Conservation (phyloP, 2,888 invertebrate genomes). For the Augiades crinisus region DNA sequence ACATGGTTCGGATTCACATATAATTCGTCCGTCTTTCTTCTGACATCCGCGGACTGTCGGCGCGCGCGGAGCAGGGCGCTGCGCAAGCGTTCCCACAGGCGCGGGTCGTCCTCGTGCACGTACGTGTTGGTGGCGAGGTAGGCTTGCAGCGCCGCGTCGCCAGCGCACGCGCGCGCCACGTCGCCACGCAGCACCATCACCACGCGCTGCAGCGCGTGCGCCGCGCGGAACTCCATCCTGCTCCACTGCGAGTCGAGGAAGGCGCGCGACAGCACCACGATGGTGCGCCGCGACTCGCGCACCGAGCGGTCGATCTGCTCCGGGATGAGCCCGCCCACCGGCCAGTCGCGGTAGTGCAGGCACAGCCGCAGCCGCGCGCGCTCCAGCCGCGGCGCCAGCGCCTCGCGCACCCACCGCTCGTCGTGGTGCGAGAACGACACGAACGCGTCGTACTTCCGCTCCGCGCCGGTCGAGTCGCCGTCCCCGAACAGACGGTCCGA, state of each 20-base stretch:
- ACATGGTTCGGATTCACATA: too few relatives aligned
- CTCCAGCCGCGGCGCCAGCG: slow-evolving; percentile 84
- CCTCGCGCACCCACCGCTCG: slow-evolving; percentile 84
- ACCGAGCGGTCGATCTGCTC: slow-evolving; percentile 87
- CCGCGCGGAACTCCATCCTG: slow-evolving; percentile 27
- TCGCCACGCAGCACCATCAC: slow-evolving; percentile 83
- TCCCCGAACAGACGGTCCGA: not conserved
- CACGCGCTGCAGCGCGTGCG: slow-evolving; percentile 83
- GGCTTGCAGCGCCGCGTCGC: slow-evolving; percentile 39
- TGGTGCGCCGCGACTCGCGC: slow-evolving; percentile 82
- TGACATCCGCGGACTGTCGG: too few relatives aligned
- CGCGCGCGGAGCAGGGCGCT: not conserved
- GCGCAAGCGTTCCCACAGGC: slow-evolving; percentile 4
- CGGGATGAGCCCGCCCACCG: slow-evolving; percentile 73
- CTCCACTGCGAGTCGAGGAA: slow-evolving; percentile 27
- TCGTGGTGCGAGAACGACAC: slow-evolving; percentile 90
- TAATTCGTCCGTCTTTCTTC: too few relatives aligned
- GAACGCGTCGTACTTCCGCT: slow-evolving; percentile 86
- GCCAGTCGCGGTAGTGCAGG: slow-evolving; percentile 64
- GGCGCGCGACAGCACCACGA: slow-evolving; percentile 63
- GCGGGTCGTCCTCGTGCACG: slow-evolving; percentile 2
- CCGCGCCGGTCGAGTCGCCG: not conserved
- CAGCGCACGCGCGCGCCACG: slow-evolving; percentile 74
- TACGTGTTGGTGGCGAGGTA: slow-evolving; percentile 2
- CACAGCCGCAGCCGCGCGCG: slow-evolving; percentile 80